phyloP scores from a whole-genome alignment of 2,113 vertebrate genomes.

The Calidris pygmaea region DNA sequence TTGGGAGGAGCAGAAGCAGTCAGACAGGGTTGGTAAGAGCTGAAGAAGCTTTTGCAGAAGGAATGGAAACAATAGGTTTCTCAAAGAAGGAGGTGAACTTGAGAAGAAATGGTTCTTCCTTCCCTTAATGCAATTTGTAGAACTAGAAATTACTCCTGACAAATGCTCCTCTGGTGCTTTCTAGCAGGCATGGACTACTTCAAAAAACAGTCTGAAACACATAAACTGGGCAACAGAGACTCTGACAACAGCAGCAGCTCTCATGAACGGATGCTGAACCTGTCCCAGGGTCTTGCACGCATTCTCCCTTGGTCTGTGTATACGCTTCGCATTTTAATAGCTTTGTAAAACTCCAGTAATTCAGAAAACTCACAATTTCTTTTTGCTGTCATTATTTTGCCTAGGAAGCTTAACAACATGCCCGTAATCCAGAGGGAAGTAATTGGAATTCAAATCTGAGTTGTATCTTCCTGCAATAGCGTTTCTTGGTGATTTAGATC shows the following conservation, averaged over 20 bases:
- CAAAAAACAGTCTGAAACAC: not conserved
- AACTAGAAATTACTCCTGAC: not conserved
- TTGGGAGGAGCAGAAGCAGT: not conserved
- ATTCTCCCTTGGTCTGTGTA: not conserved
- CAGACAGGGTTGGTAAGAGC: not conserved
- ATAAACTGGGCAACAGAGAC: not conserved
- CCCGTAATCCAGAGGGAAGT: not conserved
- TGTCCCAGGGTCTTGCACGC: not conserved
- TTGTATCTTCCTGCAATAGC: not conserved
- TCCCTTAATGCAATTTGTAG: not conserved
- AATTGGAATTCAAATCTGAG: not conserved
- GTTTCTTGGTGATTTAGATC: not conserved
- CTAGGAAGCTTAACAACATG: not conserved
- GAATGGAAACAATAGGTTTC: not conserved
- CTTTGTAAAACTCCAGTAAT: not conserved
- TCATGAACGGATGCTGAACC: not conserved
- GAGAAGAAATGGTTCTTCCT: not conserved
- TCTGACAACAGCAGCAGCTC: not conserved
- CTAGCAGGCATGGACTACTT: not conserved
- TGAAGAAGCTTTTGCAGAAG: not conserved
- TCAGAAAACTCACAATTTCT: not conserved
- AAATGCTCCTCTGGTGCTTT: not conserved
- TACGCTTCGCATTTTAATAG: not conserved
- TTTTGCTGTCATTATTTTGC: not conserved
- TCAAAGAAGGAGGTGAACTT: not conserved